These are phyloP conservation scores for Ophraella communa DNA, from an alignment of 2,888 invertebrate genomes.

Conservation along the genomic window DNA sequence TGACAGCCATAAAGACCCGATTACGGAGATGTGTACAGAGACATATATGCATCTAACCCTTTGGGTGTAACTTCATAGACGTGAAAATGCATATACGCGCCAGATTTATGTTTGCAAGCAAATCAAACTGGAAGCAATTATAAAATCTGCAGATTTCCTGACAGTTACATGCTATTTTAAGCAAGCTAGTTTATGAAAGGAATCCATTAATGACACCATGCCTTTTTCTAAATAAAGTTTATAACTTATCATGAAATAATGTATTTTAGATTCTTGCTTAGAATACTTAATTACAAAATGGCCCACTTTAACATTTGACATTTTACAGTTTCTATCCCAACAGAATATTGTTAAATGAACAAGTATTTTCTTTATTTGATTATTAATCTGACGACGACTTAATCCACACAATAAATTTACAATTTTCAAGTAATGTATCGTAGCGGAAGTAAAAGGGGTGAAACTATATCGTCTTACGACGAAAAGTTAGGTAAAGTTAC, in stretches of 20 bases:
- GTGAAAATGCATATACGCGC: not conserved
- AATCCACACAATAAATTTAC: not conserved
- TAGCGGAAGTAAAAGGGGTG: constrained; percentile 44
- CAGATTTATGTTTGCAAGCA: not conserved
- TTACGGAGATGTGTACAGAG: constrained; percentile 48
- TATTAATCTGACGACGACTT: not conserved
- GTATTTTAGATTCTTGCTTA: too few species aligned
- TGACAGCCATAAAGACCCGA: constrained; percentile 53
- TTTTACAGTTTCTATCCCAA: not conserved
- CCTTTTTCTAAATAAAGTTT: too few species aligned
- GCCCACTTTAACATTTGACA: too few species aligned
- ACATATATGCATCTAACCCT: constrained; percentile 54
- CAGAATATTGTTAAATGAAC: not conserved
- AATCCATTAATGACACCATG: too few species aligned
- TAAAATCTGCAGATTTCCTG: not conserved
- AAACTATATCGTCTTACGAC: constrained; percentile 31
- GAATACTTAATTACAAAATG: too few species aligned
- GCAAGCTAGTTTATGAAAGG: too few species aligned
- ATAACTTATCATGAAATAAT: too few species aligned
- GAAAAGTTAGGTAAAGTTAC: constrained; percentile 54
- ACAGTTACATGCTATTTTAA: too few species aligned
- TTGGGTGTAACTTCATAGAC: constrained; percentile 29
- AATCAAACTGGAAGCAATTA: not conserved
- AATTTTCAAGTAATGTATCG: not conserved
- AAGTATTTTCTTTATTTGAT: not conserved